Percentiles rank a stretch among this genome's conserved stretches.
These are phyloP conservation scores for Apeira syringaria DNA, from an alignment of 2,888 invertebrate genomes.

Conservation along the genomic window DNA sequence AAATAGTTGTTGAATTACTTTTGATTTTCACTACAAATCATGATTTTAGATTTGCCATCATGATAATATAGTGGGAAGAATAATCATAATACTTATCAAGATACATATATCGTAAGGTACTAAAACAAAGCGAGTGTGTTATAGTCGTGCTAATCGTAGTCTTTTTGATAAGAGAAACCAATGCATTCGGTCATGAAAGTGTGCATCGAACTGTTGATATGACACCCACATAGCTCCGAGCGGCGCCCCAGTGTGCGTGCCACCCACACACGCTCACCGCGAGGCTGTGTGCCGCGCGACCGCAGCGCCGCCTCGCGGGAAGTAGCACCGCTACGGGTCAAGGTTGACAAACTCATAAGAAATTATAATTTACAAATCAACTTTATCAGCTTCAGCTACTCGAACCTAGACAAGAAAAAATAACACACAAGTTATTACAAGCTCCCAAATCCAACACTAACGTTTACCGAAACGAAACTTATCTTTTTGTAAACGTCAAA, in stretches of 20 bases:
- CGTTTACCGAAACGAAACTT: conserved; percentile 36
- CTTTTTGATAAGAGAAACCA: conserved; percentile 52
- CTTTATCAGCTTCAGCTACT: conserved; percentile 46
- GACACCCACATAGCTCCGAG: conserved; percentile 48
- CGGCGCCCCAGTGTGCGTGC: conserved; percentile 51
- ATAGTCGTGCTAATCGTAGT: conserved; percentile 55
- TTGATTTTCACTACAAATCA: too few relatives aligned
- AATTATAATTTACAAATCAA: conserved; percentile 70
- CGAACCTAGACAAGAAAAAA: conserved; percentile 19
- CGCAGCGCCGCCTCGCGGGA: conserved; percentile 70
- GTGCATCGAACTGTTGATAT: conserved; percentile 47
- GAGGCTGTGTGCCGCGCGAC: conserved; percentile 41
- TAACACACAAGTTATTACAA: conserved; percentile 12
- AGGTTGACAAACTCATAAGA: conserved; percentile 76
- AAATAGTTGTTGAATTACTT: too few relatives aligned
- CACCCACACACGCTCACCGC: conserved; percentile 45
- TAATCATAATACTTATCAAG: too few relatives aligned
- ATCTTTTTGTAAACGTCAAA: conserved; percentile 73
- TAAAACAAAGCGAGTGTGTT: conserved; percentile 21
- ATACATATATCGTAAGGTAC: too few relatives aligned
- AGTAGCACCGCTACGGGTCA: conserved; percentile 59
- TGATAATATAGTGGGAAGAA: too few relatives aligned
- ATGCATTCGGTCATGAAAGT: conserved; percentile 48
- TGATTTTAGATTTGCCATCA: too few relatives aligned
- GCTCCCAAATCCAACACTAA: conserved; percentile 29